Evolutionary conservation across 2,113 vertebrate genomes (phyloP), one percentile per base, ranked within the genome.

Genomic region (Cromileptes altivelis): DNA sequence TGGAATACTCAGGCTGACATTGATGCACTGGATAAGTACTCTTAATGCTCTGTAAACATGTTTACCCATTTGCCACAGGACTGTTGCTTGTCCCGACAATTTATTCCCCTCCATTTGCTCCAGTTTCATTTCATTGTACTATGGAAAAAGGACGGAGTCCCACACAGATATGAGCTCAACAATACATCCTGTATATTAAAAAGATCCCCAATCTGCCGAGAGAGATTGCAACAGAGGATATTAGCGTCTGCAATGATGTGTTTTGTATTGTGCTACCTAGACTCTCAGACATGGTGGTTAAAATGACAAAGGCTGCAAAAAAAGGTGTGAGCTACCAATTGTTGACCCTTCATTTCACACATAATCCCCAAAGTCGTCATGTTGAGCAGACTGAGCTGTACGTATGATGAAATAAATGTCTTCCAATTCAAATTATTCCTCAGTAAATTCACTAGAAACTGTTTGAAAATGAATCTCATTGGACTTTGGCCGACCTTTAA

Each of bases 401-500:
- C 56, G 7, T 21, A 27, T 57, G 58, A 63, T 40, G 15, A 45
- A 79, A 69, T n/a, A 6, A 33, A 67, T n/a, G 21, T 19, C 64
- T 25, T 77, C 57, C 58, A 27, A 68, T 72, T 67, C 2, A 61
- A 37, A 15, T 56, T 42, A 14, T 74, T 75, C 73, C 11, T 30
- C 58, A 30, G 21, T 33, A 27, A 76, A 61, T 61, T 53, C 21
- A 30, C 50, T 8, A 10, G 6, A 33, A 69, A 64, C 50, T 23
- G 37, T 50, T 40, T 23, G n/a, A 70, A 70, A 78, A 70, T 72
- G 0, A 73, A 76, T 81, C 65, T 68, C 40, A 67, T 21, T 78
- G 68, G 73, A 86, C 73, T 71, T 45, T 45, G 25, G 57, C 7
- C 4, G 72, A 80, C 78, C 57, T 80, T 73, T 65, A 69, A 84